These are phyloP conservation scores for Dissostichus mawsoni DNA, from an alignment of 2,113 vertebrate species.

Conservation along the genomic window DNA sequence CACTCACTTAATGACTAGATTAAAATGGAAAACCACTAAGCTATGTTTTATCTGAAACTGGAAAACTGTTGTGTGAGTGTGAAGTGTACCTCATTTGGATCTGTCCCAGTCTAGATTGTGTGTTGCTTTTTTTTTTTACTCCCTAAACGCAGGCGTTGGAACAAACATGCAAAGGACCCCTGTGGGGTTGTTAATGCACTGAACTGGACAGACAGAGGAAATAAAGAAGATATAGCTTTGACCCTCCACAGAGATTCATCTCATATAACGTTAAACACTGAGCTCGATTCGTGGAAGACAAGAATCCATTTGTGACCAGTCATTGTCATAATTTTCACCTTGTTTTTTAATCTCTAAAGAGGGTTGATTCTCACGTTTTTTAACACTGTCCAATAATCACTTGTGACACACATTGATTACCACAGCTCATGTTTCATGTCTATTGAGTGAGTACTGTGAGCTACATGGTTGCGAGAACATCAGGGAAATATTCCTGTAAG, in stretches of 20 bases:
- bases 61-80: constrained; percentile 75
- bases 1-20: constrained; percentile 61
- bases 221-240: constrained; percentile 34
- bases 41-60: constrained; percentile 67
- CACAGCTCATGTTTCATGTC: constrained; percentile 9
- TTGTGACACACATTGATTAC: constrained; percentile 48
- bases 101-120: constrained; percentile 76
- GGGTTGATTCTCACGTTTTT: background rate
- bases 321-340: constrained; percentile 21
- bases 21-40: constrained; percentile 80
- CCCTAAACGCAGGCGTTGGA: constrained; percentile 83
- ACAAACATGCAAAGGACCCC: constrained; percentile 77
- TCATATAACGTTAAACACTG: constrained; percentile 57
- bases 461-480: background rate
- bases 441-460: constrained; percentile 17
- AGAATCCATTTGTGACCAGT: constrained; percentile 20
- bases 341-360: constrained; percentile 8
- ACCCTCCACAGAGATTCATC: constrained; percentile 60
- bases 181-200: constrained; percentile 81
- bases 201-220: constrained; percentile 68
- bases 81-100: constrained; percentile 83
- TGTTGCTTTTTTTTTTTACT: constrained; percentile 63
- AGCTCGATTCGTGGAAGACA: constrained; percentile 41
- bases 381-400: constrained; percentile 34
- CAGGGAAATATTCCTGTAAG: background rate